Percentiles rank a stretch among this genome's conserved stretches.
Evolutionary conservation across 1,140 invertebrate genomes (phyloP).

Genomic region (Drosophila kikkawai): DNA sequence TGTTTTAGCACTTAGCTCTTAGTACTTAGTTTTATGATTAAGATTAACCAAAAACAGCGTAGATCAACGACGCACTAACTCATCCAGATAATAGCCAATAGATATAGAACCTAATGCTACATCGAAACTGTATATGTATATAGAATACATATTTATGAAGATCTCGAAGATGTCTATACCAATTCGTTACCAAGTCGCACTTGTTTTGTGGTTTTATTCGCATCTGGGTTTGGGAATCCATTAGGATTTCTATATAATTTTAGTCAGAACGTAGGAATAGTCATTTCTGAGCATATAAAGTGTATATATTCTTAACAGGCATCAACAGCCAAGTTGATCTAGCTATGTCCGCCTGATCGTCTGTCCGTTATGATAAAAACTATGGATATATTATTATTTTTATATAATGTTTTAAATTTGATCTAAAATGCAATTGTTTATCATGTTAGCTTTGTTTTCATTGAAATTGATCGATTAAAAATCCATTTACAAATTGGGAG

Average conservation of each 20-base stretch:
- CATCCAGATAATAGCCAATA: conserved; percentile 11
- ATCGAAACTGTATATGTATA: conserved; percentile 22
- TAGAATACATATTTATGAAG: conserved; percentile 28
- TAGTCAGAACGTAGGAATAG: too few relatives aligned
- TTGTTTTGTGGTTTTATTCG: conserved; percentile 10
- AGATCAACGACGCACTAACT: conserved; percentile 2
- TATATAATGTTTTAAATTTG: too few relatives aligned
- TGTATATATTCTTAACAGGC: too few relatives aligned
- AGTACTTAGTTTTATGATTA: conserved; percentile 1
- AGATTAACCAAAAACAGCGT: conserved; percentile 19
- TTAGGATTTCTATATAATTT: background rate
- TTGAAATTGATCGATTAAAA: too few relatives aligned
- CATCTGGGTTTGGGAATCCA: background rate
- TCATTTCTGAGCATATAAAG: too few relatives aligned
- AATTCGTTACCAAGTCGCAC: conserved; percentile 31
- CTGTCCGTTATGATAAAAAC: too few relatives aligned
- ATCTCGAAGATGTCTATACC: conserved; percentile 40
- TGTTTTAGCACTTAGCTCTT: conserved; percentile 15
- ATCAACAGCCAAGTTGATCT: too few relatives aligned
- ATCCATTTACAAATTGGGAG: too few relatives aligned
- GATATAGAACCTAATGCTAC: conserved; percentile 20
- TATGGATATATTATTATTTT: too few relatives aligned
- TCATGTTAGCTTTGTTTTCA: too few relatives aligned
- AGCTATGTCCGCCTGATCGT: too few relatives aligned
- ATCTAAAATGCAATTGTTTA: too few relatives aligned